Conservation (phyloP, 2,797 vertebrate species). For the Picus viridis region DNA sequence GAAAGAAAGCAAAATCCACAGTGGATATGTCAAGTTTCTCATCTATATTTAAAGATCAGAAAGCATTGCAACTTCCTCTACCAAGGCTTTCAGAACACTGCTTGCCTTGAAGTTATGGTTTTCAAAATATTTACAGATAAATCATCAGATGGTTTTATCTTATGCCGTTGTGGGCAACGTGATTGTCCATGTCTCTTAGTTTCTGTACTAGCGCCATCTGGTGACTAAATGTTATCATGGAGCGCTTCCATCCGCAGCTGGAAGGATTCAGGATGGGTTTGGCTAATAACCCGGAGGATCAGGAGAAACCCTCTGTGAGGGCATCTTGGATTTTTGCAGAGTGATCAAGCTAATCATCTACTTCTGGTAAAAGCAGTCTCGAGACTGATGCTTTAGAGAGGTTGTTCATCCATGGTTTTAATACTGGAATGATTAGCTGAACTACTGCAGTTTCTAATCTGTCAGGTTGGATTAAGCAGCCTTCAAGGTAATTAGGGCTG, state of each 20-base stretch:
- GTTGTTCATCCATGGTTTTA: not conserved
- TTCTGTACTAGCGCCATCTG: constrained; percentile 62
- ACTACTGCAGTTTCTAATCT: not conserved
- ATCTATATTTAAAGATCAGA: not conserved
- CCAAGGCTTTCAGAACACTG: not conserved
- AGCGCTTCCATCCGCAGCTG: not conserved
- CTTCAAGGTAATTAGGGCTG: not conserved
- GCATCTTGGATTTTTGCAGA: not conserved
- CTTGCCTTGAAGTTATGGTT: not conserved
- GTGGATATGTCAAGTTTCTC: not conserved
- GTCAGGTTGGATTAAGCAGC: not conserved
- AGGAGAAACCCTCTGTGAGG: not conserved
- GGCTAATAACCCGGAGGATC: not conserved
- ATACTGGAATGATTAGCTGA: not conserved
- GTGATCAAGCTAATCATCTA: not conserved
- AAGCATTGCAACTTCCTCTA: not conserved
- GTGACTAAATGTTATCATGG: not conserved
- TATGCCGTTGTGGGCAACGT: rapidly evolving
- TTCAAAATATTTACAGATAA: not conserved
- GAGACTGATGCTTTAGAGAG: not conserved
- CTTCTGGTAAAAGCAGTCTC: not conserved
- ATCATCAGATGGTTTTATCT: rapidly evolving
- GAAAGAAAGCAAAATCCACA: not conserved
- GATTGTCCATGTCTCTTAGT: not conserved
- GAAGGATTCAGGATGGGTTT: not conserved